Conservation (phyloP, 2,888 invertebrate species). For the Phoronis australis region DNA sequence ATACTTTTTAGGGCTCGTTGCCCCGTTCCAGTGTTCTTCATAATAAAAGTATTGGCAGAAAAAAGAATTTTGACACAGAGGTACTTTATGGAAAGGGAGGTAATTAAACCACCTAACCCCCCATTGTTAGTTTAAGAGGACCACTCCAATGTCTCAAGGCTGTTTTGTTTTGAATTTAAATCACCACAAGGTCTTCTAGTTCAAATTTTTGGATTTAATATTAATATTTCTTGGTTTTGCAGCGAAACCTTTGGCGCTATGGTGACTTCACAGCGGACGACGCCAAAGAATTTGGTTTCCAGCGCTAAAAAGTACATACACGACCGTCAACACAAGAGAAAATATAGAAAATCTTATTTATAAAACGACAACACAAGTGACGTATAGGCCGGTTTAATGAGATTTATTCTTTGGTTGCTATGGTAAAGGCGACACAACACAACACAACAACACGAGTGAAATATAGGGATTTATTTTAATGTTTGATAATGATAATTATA, state of each 20-base stretch:
- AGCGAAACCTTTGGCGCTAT: conserved; percentile 92
- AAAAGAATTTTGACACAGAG: no score
- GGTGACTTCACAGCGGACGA: conserved; percentile 98
- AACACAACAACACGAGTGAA: conserved; percentile 9
- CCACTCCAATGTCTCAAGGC: no score
- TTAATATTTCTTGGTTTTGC: conserved; percentile 51
- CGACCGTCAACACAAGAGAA: neutral
- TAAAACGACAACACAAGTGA: conserved; percentile 1
- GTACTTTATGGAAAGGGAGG: neutral
- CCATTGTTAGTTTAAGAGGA: no score
- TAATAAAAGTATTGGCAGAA: no score
- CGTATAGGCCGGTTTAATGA: neutral
- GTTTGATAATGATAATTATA: no score
- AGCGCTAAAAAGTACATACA: conserved; percentile 15
- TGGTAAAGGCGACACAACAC: neutral
- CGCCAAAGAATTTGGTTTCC: conserved; percentile 66
- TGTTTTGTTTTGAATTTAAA: neutral
- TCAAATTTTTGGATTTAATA: neutral
- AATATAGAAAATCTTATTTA: neutral
- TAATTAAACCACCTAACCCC: no score
- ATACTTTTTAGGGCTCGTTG: no score
- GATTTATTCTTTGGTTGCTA: no score
- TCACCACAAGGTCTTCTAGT: neutral
- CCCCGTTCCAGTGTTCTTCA: no score
- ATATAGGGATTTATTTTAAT: conserved; percentile 2